Conservation (phyloP, 2,797 vertebrate genomes). For the Meriones psammophilus region DNA sequence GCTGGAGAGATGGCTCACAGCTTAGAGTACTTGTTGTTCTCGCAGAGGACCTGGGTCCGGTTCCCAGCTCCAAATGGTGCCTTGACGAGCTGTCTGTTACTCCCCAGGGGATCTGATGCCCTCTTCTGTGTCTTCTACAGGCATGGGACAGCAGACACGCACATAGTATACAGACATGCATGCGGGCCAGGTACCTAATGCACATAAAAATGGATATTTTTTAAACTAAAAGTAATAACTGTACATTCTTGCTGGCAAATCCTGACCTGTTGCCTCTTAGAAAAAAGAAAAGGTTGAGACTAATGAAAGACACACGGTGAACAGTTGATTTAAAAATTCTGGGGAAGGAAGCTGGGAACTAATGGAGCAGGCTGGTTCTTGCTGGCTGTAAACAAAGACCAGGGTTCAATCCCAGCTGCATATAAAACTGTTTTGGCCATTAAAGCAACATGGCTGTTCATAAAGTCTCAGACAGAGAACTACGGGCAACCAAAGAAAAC, state of each 20-base stretch:
- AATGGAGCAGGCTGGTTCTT: not conserved
- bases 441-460: too few species aligned
- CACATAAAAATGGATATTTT: not conserved
- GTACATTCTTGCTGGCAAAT: not conserved
- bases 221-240: not conserved
- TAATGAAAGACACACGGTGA: not conserved
- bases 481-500: not conserved
- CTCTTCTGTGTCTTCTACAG: not conserved
- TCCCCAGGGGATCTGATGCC: not conserved
- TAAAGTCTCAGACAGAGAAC: not conserved
- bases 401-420: not conserved
- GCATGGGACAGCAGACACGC: not conserved
- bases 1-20: not conserved
- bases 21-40: not conserved
- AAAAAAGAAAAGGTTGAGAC: not conserved
- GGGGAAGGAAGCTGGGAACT: not conserved
- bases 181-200: not conserved
- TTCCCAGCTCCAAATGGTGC: not conserved
- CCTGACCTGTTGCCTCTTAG: not conserved
- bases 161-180: not conserved
- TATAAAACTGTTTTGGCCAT: not conserved
- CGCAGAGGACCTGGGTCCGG: not conserved
- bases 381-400: too few species aligned
- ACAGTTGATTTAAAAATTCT: not conserved
- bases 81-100: not conserved